Percentiles rank a stretch among this genome's conserved stretches.
phyloP scores from a whole-genome alignment of 2,113 vertebrate genomes.

The Calidris pugnax region DNA sequence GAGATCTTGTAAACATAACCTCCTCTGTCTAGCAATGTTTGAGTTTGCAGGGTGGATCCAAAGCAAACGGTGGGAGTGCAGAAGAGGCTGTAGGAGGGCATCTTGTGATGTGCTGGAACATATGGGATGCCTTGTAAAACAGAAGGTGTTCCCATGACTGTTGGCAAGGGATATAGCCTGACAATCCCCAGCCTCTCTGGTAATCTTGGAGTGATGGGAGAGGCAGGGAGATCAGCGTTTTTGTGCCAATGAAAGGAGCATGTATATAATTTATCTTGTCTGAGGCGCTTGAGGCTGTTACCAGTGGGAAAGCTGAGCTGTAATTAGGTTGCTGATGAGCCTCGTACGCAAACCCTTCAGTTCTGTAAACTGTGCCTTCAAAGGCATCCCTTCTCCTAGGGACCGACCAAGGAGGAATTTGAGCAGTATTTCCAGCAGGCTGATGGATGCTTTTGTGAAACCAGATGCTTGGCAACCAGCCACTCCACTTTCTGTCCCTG shows the following conservation, averaged over 20 bases:
- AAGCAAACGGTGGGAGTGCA: background rate
- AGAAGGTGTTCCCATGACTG: slow-evolving; percentile 14
- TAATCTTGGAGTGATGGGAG: background rate
- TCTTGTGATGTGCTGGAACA: background rate
- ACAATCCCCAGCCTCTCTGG: background rate
- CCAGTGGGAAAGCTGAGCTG: slow-evolving; percentile 37
- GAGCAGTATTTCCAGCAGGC: background rate
- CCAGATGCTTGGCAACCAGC: background rate
- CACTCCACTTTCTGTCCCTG: background rate
- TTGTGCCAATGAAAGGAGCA: background rate
- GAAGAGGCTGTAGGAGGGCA: background rate
- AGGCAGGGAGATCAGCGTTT: background rate
- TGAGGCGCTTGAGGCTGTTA: background rate
- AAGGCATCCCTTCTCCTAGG: background rate
- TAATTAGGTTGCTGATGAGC: slow-evolving; percentile 37
- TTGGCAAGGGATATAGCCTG: background rate
- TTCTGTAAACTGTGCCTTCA: background rate
- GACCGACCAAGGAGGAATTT: background rate
- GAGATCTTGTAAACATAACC: background rate
- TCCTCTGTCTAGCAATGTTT: background rate
- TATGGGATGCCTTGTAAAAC: background rate
- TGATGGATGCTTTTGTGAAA: background rate
- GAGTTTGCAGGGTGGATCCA: background rate
- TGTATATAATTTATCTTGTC: slow-evolving; percentile 21
- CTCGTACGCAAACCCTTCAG: background rate